These are phyloP conservation scores for Hippocampus mohnikei DNA, from an alignment of 2,113 vertebrate species.

Conservation along the genomic window DNA sequence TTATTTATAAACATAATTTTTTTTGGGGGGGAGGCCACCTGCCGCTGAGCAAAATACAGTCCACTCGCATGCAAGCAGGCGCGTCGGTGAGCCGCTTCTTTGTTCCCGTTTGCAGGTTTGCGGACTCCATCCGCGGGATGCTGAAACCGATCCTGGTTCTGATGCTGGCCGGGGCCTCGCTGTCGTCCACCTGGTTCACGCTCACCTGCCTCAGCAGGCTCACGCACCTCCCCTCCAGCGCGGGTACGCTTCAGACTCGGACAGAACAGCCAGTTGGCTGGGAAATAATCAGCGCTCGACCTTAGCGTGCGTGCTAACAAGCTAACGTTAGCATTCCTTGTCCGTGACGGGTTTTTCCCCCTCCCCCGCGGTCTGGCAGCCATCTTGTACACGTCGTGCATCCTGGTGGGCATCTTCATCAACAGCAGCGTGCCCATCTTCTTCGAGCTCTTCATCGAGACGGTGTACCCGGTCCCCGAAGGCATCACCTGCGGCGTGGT, in stretches of 20 bases:
- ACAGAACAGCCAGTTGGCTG: too few species aligned
- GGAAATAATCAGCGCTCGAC: too few species aligned
- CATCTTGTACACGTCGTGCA: slow-evolving; percentile 92
- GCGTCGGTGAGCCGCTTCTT: background rate
- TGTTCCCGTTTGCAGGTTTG: slow-evolving; percentile 77
- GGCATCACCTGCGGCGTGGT: slow-evolving; percentile 96
- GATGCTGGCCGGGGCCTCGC: slow-evolving; percentile 89
- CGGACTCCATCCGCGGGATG: slow-evolving; percentile 95
- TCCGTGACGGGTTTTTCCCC: background rate
- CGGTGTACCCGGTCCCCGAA: slow-evolving; percentile 96
- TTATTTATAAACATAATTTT: too few species aligned
- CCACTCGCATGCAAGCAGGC: too few species aligned
- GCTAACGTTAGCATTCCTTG: background rate
- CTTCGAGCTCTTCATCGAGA: slow-evolving; percentile 96
- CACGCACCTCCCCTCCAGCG: slow-evolving; percentile 90
- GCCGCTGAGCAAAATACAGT: too few species aligned
- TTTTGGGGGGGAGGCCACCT: too few species aligned
- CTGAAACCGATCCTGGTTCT: slow-evolving; percentile 94
- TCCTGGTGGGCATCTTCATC: slow-evolving; percentile 92
- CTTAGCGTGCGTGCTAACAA: too few species aligned
- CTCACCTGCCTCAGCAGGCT: slow-evolving; percentile 87
- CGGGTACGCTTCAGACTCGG: slow-evolving; percentile 72
- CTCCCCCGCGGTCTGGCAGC: slow-evolving; percentile 67
- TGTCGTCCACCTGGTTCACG: slow-evolving; percentile 94
- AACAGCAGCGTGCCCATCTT: slow-evolving; percentile 96